These are phyloP conservation scores for Polypedilum vanderplanki DNA, from an alignment of 1,140 invertebrate species.

Conservation along the genomic window DNA sequence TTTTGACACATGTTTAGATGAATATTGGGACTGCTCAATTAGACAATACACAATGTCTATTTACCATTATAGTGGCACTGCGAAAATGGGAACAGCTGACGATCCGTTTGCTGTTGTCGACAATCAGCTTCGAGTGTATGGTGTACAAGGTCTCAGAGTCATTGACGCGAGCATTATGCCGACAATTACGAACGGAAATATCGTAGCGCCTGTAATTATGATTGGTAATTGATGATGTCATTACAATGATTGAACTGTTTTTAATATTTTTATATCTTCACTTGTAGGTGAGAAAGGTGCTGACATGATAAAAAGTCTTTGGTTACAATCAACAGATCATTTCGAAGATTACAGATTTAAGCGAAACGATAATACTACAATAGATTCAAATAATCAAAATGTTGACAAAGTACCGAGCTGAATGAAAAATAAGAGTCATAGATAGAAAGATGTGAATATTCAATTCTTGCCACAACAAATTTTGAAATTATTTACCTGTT, in stretches of 20 bases:
- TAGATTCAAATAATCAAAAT: background rate
- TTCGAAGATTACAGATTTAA: background rate
- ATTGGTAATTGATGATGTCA: constrained; percentile 80
- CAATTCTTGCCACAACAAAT: too few relatives aligned
- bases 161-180: constrained; percentile 79
- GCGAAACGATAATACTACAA: background rate
- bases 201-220: constrained; percentile 53
- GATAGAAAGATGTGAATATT: too few relatives aligned
- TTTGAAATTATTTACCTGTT: too few relatives aligned
- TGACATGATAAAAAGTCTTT: constrained; percentile 72
- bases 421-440: too few relatives aligned
- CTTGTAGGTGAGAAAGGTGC: constrained; percentile 80
- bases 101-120: constrained; percentile 80
- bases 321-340: constrained; percentile 43
- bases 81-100: constrained; percentile 72
- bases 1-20: background rate
- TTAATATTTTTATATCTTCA: background rate
- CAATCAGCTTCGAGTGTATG: constrained; percentile 66
- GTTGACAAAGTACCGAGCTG: too few relatives aligned
- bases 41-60: constrained; percentile 77
- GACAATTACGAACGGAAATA: constrained; percentile 40
- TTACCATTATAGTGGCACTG: constrained; percentile 75
- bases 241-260: constrained; percentile 61
- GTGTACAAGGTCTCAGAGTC: constrained; percentile 64
- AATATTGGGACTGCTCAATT: constrained; percentile 18